These are phyloP conservation scores for Cybosia mesomella DNA, from an alignment of 2,888 invertebrate species.

Conservation along the genomic window DNA sequence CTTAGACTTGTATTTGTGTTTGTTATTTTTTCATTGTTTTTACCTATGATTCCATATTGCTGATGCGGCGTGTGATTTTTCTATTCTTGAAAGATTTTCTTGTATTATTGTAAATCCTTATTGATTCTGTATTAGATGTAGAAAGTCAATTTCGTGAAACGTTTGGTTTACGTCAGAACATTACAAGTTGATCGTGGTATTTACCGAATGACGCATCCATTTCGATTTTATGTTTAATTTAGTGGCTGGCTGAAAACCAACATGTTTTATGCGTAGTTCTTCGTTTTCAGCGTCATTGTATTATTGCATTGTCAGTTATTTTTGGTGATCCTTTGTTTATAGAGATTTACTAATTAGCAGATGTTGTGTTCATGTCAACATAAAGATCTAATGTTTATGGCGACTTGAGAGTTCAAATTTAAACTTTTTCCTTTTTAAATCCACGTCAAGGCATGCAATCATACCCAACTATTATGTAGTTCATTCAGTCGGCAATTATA, in stretches of 20 bases:
- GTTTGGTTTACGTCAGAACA: constrained; percentile 22
- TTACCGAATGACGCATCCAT: constrained; percentile 59
- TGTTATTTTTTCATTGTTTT: constrained; percentile 28
- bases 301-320: constrained; percentile 57
- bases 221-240: constrained; percentile 56
- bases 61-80: constrained; percentile 52
- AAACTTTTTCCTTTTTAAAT: background rate
- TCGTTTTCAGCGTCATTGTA: constrained; percentile 57
- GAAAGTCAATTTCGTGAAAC: background rate
- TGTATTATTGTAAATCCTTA: constrained; percentile 15
- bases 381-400: constrained; percentile 15
- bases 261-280: constrained; percentile 65
- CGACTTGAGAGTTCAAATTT: constrained; percentile 24
- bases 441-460: background rate
- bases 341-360: constrained; percentile 42
- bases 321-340: constrained; percentile 64
- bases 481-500: background rate
- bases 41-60: constrained; percentile 42
- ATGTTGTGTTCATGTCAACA: constrained; percentile 30
- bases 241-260: constrained; percentile 58
- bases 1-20: background rate
- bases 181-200: constrained; percentile 41
- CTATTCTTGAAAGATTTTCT: constrained; percentile 30
- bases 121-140: constrained; percentile 1
- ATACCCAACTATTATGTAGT: background rate